Evolutionary conservation across 2,113 vertebrate genomes (phyloP).

Genomic region (Hemichromis elongatus): DNA sequence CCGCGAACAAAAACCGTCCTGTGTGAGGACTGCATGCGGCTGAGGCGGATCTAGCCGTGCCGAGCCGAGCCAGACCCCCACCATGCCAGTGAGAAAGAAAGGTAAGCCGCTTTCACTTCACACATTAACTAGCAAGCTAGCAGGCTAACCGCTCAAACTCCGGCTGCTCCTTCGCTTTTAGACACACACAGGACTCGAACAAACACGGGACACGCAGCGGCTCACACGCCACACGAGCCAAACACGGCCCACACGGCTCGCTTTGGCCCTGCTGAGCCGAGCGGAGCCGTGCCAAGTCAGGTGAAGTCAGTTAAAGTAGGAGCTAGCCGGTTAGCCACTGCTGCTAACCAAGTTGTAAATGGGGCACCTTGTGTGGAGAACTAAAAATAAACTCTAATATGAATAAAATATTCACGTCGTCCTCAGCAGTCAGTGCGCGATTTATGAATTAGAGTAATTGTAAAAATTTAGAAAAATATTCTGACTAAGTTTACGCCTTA

Average conservation of each 20-base stretch:
- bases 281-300: not conserved
- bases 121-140: slow-evolving; percentile 26
- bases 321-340: slow-evolving; percentile 48
- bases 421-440: fast-evolving
- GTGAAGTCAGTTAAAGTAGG: slow-evolving; percentile 38
- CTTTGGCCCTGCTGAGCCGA: not conserved
- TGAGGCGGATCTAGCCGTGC: slow-evolving; percentile 3
- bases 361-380: slow-evolving; percentile 41
- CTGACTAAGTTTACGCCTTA: fast-evolving
- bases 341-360: slow-evolving; percentile 54
- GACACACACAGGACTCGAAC: not conserved
- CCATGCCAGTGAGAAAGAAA: slow-evolving; percentile 91
- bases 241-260: not conserved
- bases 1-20: not conserved
- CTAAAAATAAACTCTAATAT: slow-evolving; percentile 55
- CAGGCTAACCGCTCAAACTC: slow-evolving; percentile 41
- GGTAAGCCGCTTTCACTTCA: slow-evolving; percentile 73
- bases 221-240: fast-evolving
- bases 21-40: slow-evolving; percentile 21
- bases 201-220: not conserved
- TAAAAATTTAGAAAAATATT: not conserved
- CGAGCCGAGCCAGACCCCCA: slow-evolving; percentile 30
- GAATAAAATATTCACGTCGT: not conserved
- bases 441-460: not conserved
- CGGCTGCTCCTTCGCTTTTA: not conserved